Evolutionary conservation across 2,113 vertebrate species (phyloP), one percentile per base, ranked within the genome.

Genomic region (Lophius piscatorius): DNA sequence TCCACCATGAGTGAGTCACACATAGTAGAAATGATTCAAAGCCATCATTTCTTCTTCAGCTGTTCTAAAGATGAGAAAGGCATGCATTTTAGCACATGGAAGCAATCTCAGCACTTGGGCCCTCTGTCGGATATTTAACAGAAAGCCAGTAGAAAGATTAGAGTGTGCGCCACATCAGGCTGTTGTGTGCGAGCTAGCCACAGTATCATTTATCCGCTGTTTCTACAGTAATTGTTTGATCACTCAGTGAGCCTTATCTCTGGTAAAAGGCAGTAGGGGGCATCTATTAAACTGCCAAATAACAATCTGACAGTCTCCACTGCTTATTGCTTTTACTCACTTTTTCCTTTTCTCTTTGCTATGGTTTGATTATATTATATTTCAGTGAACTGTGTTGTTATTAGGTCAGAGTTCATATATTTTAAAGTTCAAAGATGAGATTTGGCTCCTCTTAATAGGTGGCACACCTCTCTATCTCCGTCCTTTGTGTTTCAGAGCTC

Each of bases 1-100:
- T 96, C 95, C 52, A 98, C 96, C 51, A 96, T 98, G 82, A 99
- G 97, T 99, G 89, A 97, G 97, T 95, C 50, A 63, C n/a, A 8
- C 29, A 51, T 51, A 63, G 16, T 49, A 58, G 17, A 50, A 49
- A 59, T 21, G 23, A 50, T 8, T 60, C 16, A 52, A 59, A 62
- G 5, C 11, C 23, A 36, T 14, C 12, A 4, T 10, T 12, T 23
- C 23, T 9, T 22, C 20, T 11, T 13, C 11, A 18, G 61, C 41
- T 63, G 52, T 39, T 20, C 10, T 35, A 23, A 17, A 55, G 39
- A 36, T 28, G 61, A 66, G 50, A 52, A 63, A 65, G 61, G 36
- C 66, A 46, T 24, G 34, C 55, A 9, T 23, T 5, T 39, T 24
- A 34, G 54, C 80, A 86, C 50, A 70, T 86, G 86, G 83, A 89